A percentile compares a stretch with the other conserved stretches of the same genome.
Conservation (phyloP, 2,888 invertebrate genomes). For the Agonum fuliginosum region DNA sequence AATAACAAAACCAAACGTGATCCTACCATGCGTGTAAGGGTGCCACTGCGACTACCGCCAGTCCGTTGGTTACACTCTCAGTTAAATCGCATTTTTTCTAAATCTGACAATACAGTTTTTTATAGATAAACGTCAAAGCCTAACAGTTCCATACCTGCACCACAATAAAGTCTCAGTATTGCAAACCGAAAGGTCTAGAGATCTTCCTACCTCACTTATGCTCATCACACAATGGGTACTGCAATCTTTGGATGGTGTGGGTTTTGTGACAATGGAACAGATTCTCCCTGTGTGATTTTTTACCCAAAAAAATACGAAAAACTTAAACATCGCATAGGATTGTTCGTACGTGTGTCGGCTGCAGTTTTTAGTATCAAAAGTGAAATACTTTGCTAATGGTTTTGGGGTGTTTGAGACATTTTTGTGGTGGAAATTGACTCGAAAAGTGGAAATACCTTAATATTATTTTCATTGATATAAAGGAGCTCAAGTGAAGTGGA, state of each 20-base stretch:
- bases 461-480: not conserved
- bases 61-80: constrained; percentile 53
- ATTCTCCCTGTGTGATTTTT: constrained; percentile 58
- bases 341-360: constrained; percentile 60
- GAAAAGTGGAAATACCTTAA: constrained; percentile 1
- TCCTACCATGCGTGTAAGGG: not conserved
- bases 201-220: not conserved
- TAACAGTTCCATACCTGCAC: constrained; percentile 43
- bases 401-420: constrained; percentile 45
- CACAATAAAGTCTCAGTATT: constrained; percentile 39
- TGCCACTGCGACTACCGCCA: not conserved
- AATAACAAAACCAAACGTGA: constrained; percentile 43
- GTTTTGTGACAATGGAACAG: constrained; percentile 60
- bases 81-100: constrained; percentile 58
- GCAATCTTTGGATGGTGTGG: constrained; percentile 48
- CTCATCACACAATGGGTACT: constrained; percentile 45
- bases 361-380: constrained; percentile 59
- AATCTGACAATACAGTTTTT: constrained; percentile 59
- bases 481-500: no score
- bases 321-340: constrained; percentile 62
- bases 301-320: constrained; percentile 57
- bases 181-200: constrained; percentile 3
- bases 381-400: constrained; percentile 55
- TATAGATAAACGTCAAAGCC: constrained; percentile 59
- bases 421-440: constrained; percentile 47